Evolutionary conservation across 2,888 invertebrate genomes (phyloP).

Genomic region (Steinernema carpocapsae): DNA sequence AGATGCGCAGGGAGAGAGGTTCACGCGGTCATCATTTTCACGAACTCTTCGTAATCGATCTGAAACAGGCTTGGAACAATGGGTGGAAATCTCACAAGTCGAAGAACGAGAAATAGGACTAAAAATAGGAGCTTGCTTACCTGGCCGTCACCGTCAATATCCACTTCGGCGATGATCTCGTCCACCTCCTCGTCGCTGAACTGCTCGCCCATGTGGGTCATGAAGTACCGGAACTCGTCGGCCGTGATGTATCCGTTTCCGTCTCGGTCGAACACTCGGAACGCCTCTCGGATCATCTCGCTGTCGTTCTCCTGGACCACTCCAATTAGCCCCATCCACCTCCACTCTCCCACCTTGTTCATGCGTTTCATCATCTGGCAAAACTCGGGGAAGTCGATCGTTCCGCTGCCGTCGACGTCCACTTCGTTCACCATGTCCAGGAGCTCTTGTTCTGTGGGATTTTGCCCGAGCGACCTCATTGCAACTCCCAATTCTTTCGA

Average conservation of each 20-base stretch:
- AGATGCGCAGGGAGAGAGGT: conserved; percentile 29
- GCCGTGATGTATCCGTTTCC: conserved; percentile 69
- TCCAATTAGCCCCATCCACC: conserved; percentile 16
- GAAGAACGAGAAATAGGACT: background rate
- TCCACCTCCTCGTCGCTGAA: conserved; percentile 69
- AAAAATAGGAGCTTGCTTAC: conserved; percentile 40
- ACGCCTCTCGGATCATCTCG: conserved; percentile 69
- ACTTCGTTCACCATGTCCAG: conserved; percentile 68
- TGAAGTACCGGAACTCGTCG: conserved; percentile 69
- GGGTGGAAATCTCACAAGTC: background rate
- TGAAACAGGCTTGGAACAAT: conserved; percentile 45
- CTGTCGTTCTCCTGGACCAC: conserved; percentile 65
- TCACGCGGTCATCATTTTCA: conserved; percentile 51
- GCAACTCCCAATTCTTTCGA: conserved; percentile 70
- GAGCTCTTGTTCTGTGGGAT: conserved; percentile 70
- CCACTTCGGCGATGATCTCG: conserved; percentile 69
- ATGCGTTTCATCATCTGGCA: conserved; percentile 65
- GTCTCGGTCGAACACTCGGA: conserved; percentile 68
- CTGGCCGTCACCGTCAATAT: conserved; percentile 69
- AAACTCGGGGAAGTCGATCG: conserved; percentile 60
- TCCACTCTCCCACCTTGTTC: conserved; percentile 49
- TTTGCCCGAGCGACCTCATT: conserved; percentile 70
- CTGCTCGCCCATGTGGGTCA: conserved; percentile 69
- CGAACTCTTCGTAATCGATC: conserved; percentile 68
- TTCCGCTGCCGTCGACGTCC: conserved; percentile 56